Base-by-base conservation (phyloP, 1,140 invertebrate genomes). In the Parapsyche elsis region DNA sequence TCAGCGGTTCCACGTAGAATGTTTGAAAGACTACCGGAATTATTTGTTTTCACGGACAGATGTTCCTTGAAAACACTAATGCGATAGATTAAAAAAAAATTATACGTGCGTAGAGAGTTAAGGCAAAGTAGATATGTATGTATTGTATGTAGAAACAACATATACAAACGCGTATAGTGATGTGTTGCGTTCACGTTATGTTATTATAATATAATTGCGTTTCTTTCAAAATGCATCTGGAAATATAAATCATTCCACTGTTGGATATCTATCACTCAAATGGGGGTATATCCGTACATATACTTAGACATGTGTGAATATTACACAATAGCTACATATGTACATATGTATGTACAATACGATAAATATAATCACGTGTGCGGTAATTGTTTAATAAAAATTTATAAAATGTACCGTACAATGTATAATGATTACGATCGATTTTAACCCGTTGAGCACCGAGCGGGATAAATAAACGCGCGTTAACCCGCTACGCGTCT, bases 371-470 rank as follows among this genome's bases (percentile, higher is more conserved):
- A 5, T 53, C 4, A 10, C 12, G 16, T 53, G 49, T 53, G 49
- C 10, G 49, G 45, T 12, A 46, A 5, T 46, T 12, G 45, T 46
- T 46, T 61, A 9, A 9, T 16, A 61, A 61, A 61, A 61, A 61
- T 61, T 14, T 16, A 16, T 14, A 61, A 16, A 61, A 21, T n/a
- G n/a, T n/a, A n/a, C n/a, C n/a, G n/a, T n/a, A 16, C 5, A 61
- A 16, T 61, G 57, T 7, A 61, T 67, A 21, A 38, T 44, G 46
- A 38, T 75, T 10, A 16, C 23, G 71, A 77, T 77, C 26, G 75
- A 77, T 77, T 61, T 77, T 53, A 77, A 77, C 75, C 75, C 75
- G 75, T 77, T 77, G 71, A 73, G 16, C 71, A 10, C 26, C 10
- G 19, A 2, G 38, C 71, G 45, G 23, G 24, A 76, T 76, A 61